phyloP scores from a whole-genome alignment of 2,113 vertebrate genomes.

The Urocynchramus pylzowi region DNA sequence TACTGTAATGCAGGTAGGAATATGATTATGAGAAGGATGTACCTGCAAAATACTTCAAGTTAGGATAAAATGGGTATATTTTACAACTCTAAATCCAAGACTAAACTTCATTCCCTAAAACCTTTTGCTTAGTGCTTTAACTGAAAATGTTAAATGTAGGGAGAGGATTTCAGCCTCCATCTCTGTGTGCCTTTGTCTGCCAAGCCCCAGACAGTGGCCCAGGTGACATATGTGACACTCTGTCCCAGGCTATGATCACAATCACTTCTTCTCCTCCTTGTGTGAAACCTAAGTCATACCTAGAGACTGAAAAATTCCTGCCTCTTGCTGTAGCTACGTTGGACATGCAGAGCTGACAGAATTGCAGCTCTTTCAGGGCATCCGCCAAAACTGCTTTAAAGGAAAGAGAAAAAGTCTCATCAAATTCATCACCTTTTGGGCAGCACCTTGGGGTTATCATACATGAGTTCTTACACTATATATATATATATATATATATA shows the following conservation, averaged over 20 bases:
- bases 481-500: too few species aligned
- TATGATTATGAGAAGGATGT: background rate
- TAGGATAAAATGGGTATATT: background rate
- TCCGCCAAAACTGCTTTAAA: background rate
- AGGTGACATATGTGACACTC: background rate
- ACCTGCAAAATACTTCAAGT: background rate
- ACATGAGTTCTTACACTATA: background rate
- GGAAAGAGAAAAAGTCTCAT: background rate
- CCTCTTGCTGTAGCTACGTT: background rate
- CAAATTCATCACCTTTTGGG: background rate
- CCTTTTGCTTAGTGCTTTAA: background rate
- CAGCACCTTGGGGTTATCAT: background rate
- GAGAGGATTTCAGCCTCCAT: background rate
- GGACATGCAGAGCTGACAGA: background rate
- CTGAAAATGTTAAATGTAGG: background rate
- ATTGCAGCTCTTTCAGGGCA: background rate
- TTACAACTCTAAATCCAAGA: background rate
- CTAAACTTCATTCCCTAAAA: background rate
- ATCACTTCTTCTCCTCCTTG: rapidly evolving
- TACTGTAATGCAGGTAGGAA: background rate
- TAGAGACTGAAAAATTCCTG: background rate
- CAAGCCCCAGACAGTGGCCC: rapidly evolving
- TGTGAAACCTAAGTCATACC: background rate
- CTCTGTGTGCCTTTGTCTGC: background rate
- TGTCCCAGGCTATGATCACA: background rate